phyloP scores from a whole-genome alignment of 2,113 vertebrate species.

The Holacanthus passer region DNA sequence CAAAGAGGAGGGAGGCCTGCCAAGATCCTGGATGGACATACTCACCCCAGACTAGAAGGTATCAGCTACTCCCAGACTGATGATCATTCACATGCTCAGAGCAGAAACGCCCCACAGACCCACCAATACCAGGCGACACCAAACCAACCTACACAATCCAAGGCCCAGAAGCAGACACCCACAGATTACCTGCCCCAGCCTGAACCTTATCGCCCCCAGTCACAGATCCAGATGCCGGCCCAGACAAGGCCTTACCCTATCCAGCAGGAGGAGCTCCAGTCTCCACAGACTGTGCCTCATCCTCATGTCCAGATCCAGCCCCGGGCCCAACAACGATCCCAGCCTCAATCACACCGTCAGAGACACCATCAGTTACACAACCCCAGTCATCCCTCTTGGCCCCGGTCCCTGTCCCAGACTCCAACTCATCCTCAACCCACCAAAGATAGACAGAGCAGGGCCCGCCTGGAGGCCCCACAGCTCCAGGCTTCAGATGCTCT shows the following conservation, averaged over 20 bases:
- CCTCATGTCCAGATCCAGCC: background rate
- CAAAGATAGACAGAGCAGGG: slow-evolving; percentile 18
- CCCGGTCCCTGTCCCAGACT: background rate
- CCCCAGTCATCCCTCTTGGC: background rate
- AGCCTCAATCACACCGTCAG: background rate
- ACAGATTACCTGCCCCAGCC: slow-evolving; percentile 3
- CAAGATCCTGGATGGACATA: slow-evolving; percentile 26
- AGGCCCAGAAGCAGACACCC: slow-evolving; percentile 12
- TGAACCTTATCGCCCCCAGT: background rate
- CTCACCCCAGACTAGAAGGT: slow-evolving; percentile 1
- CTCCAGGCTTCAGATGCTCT: slow-evolving; percentile 5
- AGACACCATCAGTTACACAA: slow-evolving; percentile 6
- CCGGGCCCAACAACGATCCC: background rate
- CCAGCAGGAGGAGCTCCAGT: slow-evolving; percentile 20
- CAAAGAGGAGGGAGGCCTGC: slow-evolving; percentile 41
- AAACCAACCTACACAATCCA: slow-evolving; percentile 43
- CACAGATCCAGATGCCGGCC: slow-evolving; percentile 6
- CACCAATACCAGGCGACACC: slow-evolving; percentile 3
- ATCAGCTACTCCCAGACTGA: slow-evolving; percentile 5
- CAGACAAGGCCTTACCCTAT: slow-evolving; percentile 13
- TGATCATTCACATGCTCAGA: background rate
- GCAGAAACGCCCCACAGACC: background rate
- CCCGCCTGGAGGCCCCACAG: background rate
- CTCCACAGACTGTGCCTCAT: background rate
- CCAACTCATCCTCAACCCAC: slow-evolving; percentile 4